Conservation (phyloP, 1,140 invertebrate genomes). For the Zaprionus gabonicus region DNA sequence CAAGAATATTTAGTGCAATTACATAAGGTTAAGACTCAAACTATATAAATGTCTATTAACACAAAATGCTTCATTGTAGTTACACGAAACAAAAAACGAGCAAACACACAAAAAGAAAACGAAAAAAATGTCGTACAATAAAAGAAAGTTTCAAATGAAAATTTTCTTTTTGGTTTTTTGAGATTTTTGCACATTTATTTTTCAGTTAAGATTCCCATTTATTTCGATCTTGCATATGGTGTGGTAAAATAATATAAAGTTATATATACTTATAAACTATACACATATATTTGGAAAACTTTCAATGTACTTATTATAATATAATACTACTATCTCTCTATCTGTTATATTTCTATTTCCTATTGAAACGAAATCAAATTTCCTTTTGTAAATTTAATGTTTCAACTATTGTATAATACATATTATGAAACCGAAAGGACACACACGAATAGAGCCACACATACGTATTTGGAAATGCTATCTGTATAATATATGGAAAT, state of each 20-base stretch:
- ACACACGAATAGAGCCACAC: conserved; percentile 26
- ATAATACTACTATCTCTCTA: conserved; percentile 18
- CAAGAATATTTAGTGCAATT: conserved; percentile 71
- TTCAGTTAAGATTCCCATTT: conserved; percentile 27
- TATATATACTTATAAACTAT: conserved; percentile 22
- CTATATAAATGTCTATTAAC: conserved; percentile 67
- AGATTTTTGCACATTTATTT: conserved; percentile 26
- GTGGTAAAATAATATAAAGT: conserved; percentile 74
- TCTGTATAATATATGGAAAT: conserved; percentile 57
- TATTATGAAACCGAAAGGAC: conserved; percentile 27
- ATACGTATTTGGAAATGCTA: conserved; percentile 28
- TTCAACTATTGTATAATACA: conserved; percentile 67
- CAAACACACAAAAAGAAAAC: conserved; percentile 21
- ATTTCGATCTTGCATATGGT: conserved; percentile 73
- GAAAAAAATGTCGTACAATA: conserved; percentile 50
- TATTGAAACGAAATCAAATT: conserved; percentile 24
- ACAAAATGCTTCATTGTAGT: conserved; percentile 72
- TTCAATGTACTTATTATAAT: conserved; percentile 4
- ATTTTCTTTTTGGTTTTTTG: conserved; percentile 7
- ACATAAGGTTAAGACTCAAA: conserved; percentile 72
- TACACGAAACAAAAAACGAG: conserved; percentile 29
- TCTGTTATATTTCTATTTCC: conserved; percentile 11
- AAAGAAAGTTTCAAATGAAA: conserved; percentile 8
- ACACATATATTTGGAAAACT: conserved; percentile 9
- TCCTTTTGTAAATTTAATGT: conserved; percentile 71